These are phyloP conservation scores for Astreopora myriophthalma DNA, from an alignment of 64 coral and sea anemone genomes.

Conservation along the genomic window DNA sequence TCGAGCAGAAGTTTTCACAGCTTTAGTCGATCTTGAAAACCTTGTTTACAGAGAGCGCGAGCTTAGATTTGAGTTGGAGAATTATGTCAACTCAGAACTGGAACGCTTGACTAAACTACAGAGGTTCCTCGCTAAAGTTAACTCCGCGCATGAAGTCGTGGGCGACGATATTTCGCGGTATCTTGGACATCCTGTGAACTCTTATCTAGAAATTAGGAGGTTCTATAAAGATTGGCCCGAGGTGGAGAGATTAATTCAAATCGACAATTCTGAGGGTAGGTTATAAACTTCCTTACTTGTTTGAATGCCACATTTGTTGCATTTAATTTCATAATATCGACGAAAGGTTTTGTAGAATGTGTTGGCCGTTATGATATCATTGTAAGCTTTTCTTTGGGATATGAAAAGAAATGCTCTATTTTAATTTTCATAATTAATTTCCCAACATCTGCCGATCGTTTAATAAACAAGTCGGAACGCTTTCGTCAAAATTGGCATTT, in stretches of 20 bases:
- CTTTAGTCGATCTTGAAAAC: constrained; percentile 88
- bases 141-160: constrained; percentile 50
- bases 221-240: constrained; percentile 80
- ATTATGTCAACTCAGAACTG: constrained; percentile 73
- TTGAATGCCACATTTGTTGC: not conserved
- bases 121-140: constrained; percentile 71
- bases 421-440: no score
- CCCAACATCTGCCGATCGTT: no score
- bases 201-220: constrained; percentile 88
- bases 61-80: constrained; percentile 57
- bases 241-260: constrained; percentile 62
- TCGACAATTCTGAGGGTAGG: constrained; percentile 80
- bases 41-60: constrained; percentile 91
- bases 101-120: constrained; percentile 50
- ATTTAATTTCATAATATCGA: not conserved
- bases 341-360: no score
- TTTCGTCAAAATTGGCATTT: no score
- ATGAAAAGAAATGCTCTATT: no score
- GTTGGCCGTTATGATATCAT: no score
- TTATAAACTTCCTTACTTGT: not conserved
- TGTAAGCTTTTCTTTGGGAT: no score
- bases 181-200: constrained; percentile 93
- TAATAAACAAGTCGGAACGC: no score
- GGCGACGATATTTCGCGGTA: constrained; percentile 48
- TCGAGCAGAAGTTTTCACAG: constrained; percentile 86